These are phyloP conservation scores for Aquatica leii DNA, from an alignment of 2,888 invertebrate genomes.

Conservation along the genomic window DNA sequence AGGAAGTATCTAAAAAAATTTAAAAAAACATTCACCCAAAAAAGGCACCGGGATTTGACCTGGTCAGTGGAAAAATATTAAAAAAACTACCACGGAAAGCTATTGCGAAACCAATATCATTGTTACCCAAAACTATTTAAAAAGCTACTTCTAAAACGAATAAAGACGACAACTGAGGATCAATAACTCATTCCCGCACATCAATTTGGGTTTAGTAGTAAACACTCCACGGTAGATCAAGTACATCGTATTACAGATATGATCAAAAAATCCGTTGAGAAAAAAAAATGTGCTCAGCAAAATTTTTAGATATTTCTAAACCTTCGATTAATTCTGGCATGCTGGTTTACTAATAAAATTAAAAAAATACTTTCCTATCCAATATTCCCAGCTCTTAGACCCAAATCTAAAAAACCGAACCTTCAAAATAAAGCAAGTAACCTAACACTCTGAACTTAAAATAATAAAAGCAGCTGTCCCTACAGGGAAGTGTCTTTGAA, in stretches of 20 bases:
- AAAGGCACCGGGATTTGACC: not conserved
- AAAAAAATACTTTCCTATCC: conserved; percentile 5
- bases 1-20: not conserved
- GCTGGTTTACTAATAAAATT: too few relatives aligned
- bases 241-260: conserved; percentile 13
- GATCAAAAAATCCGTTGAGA: conserved; percentile 10
- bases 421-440: conserved; percentile 4
- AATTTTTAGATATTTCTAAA: conserved; percentile 11
- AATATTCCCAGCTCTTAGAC: conserved; percentile 13
- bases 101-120: conserved; percentile 5
- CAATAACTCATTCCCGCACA: too few relatives aligned
- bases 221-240: conserved; percentile 10
- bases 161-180: too few relatives aligned
- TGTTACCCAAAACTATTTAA: conserved; percentile 12
- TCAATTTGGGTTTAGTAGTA: too few relatives aligned
- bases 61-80: not conserved
- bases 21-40: not conserved
- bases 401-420: conserved; percentile 5
- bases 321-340: conserved; percentile 14
- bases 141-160: too few relatives aligned
- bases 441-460: too few relatives aligned
- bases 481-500: conserved; percentile 10
- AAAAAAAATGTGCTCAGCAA: conserved; percentile 11
- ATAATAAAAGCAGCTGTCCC: conserved; percentile 11
- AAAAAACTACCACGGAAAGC: not conserved